Percentiles rank a stretch among this genome's conserved stretches.
Conservation (phyloP, 2,888 invertebrate genomes). For the Biston betularia region DNA sequence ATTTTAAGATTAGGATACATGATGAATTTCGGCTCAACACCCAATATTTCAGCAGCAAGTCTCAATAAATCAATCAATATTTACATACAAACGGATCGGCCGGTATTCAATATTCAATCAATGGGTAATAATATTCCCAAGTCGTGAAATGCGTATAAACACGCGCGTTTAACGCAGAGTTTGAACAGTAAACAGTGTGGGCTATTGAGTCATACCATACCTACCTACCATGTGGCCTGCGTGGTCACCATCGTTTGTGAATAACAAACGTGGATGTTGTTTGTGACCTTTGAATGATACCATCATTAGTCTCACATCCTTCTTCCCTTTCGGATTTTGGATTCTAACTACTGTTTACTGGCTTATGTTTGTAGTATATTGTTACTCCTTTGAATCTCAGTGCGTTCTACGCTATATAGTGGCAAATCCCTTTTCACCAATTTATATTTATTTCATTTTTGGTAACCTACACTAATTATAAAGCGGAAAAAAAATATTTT, state of each 20-base stretch:
- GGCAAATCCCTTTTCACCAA: too few species aligned
- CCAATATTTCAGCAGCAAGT: slow-evolving; percentile 5
- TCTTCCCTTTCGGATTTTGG: too few species aligned
- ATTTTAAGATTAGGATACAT: background rate
- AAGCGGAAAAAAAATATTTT: too few species aligned
- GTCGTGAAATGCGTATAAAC: slow-evolving; percentile 11
- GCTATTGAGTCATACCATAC: slow-evolving; percentile 25
- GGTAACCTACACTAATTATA: too few species aligned
- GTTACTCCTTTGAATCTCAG: too few species aligned
- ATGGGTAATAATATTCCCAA: slow-evolving; percentile 7
- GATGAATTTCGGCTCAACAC: background rate
- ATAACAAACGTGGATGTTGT: background rate
- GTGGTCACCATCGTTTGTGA: slow-evolving; percentile 1
- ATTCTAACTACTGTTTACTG: too few species aligned
- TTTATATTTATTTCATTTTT: too few species aligned
- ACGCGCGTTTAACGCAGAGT: slow-evolving; percentile 4
- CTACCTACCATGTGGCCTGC: slow-evolving; percentile 16
- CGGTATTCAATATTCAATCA: background rate
- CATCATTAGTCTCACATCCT: background rate
- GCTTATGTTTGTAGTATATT: too few species aligned
- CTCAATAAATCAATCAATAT: slow-evolving; percentile 14
- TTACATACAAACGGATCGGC: background rate
- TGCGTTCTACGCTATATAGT: too few species aligned
- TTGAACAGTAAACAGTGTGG: slow-evolving; percentile 19
- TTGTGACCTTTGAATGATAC: background rate